Evolutionary conservation across 2,113 vertebrate species (phyloP), one percentile per base, ranked within the genome.

Genomic region (Micromys minutus): DNA sequence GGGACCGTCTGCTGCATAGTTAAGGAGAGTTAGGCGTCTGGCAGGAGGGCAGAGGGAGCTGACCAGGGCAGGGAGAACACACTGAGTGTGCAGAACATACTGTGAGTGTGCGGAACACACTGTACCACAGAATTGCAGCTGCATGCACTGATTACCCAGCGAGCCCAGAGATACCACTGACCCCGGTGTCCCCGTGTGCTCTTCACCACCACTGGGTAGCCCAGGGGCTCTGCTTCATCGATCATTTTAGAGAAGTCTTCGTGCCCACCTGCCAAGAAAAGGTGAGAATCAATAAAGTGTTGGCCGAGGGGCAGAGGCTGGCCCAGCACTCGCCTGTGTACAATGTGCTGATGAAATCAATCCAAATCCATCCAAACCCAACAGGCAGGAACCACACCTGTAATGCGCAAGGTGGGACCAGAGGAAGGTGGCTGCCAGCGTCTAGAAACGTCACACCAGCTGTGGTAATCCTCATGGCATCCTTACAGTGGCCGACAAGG

Each of bases 191-290:
- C 99, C 50, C 99, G 99, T 39, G 99, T 99, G 72, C 99, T 99
- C 98, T 99, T 99, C 98, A 99, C 99, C 97, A 99, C 99, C 34
- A 99, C 99, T 0, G 99, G 99, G 98, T 99, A 99, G 81, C 99
- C 99, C 91, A 99, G 98, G 0, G 99, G 99, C 96, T 99, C 99
- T 0, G 99, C 99, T 97, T 99, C 99, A 74, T 99, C 99, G 69
- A 99, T 99, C 99, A 99, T 99, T 98, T 99, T 99, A 75, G 99
- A 98, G 97, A 99, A 99, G 98, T 99, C 99, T 94, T 99, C 99
- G 11, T 99, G 99, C 72, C 99, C 99, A 95, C 99, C 99, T 99
- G 97, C 59, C 96, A 92, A 98, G 96, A 96, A 94, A 98, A 87
- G 95, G 83, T 5, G 0, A 96, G 67, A 93, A 52, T 96, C 95